A percentile compares a stretch with the other conserved stretches of the same genome.
Conservation (phyloP, 2,888 invertebrate genomes). For the Tubulanus polymorphus region DNA sequence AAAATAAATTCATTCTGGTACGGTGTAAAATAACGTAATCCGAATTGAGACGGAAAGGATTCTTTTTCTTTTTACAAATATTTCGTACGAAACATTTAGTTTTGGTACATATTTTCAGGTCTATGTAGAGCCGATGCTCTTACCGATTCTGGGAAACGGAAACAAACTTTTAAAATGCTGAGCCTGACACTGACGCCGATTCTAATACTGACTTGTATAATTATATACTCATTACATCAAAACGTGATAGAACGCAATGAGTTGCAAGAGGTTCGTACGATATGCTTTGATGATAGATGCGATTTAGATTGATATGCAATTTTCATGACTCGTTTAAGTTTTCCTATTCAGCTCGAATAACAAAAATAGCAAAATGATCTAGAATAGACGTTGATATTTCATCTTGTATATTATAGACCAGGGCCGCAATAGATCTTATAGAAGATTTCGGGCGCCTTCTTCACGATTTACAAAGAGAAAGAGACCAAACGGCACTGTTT, state of each 20-base stretch:
- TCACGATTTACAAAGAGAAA: slow-evolving; percentile 31
- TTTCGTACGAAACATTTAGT: too few relatives aligned
- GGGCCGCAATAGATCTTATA: slow-evolving; percentile 31
- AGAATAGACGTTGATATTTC: not conserved
- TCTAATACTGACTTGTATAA: not conserved
- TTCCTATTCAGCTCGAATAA: too few relatives aligned
- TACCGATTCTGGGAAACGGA: not conserved
- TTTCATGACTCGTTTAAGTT: too few relatives aligned
- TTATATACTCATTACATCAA: not conserved
- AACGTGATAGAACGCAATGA: not conserved
- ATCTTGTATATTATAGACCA: slow-evolving; percentile 22
- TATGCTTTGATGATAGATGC: not conserved
- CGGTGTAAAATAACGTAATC: too few relatives aligned
- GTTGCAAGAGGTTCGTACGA: not conserved
- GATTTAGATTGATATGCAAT: too few relatives aligned
- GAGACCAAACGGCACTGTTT: slow-evolving; percentile 32
- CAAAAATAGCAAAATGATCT: too few relatives aligned
- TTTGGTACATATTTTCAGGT: too few relatives aligned
- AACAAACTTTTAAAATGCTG: not conserved
- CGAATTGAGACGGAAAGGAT: too few relatives aligned
- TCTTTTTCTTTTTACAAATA: too few relatives aligned
- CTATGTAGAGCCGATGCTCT: too few relatives aligned
- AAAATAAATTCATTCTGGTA: too few relatives aligned
- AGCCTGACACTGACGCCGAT: not conserved
- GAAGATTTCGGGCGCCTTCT: slow-evolving; percentile 34